These are phyloP conservation scores for Larimichthys polyactis DNA, from an alignment of 2,113 vertebrate species.

Conservation along the genomic window DNA sequence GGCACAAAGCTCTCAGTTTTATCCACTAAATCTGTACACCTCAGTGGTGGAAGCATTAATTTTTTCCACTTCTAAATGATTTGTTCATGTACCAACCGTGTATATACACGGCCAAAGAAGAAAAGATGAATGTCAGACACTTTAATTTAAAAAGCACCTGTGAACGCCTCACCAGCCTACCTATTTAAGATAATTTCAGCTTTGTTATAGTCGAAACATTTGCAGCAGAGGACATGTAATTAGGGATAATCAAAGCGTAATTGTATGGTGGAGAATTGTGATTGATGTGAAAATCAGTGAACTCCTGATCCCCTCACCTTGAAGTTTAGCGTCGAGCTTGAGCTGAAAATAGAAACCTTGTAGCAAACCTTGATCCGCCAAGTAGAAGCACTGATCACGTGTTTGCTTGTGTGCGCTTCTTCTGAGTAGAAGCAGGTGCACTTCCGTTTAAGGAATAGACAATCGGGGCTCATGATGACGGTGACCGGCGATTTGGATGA, in stretches of 20 bases:
- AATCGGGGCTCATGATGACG: constrained; percentile 88
- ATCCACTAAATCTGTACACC: neutral
- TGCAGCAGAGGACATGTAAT: neutral
- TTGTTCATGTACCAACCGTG: too few species aligned
- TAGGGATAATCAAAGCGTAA: neutral
- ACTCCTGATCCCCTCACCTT: neutral
- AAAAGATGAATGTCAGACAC: neutral
- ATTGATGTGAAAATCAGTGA: neutral
- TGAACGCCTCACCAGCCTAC: neutral
- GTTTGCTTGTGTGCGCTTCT: neutral
- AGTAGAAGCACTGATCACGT: neutral
- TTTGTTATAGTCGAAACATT: neutral
- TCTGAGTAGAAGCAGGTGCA: constrained; percentile 87
- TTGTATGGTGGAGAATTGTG: neutral
- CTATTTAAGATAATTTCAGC: neutral
- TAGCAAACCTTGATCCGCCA: neutral
- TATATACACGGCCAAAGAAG: too few species aligned
- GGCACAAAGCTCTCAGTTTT: neutral
- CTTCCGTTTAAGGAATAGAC: constrained; percentile 90
- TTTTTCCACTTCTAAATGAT: neutral
- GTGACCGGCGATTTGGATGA: constrained; percentile 91
- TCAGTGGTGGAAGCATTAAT: neutral
- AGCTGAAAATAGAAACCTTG: neutral
- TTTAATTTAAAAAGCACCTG: neutral
- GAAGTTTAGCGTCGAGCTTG: neutral